Percentiles rank a stretch among this genome's conserved stretches.
Conservation (phyloP, 2,113 vertebrate species). For the Oncorhynchus gorbuscha region DNA sequence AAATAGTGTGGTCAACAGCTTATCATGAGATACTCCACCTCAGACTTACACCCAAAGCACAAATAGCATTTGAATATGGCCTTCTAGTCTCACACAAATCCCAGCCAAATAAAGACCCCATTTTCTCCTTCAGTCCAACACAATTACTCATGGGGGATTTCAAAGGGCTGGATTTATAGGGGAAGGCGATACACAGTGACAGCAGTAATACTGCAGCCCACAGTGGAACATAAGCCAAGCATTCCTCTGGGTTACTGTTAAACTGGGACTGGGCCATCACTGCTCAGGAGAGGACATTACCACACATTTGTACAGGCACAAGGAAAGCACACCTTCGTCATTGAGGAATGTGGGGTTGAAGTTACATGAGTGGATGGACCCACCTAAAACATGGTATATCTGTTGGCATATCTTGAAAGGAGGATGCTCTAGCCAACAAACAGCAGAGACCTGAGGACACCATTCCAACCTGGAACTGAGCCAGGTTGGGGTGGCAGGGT, state of each 20-base stretch:
- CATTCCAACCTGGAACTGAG: no score
- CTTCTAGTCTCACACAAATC: background rate
- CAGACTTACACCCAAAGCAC: no score
- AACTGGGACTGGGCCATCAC: background rate
- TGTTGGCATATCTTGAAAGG: background rate
- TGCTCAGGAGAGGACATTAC: background rate
- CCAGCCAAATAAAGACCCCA: background rate
- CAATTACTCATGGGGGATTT: slow-evolving; percentile 7
- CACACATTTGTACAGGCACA: background rate
- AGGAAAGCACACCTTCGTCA: background rate
- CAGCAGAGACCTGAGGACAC: no score
- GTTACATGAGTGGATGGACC: background rate
- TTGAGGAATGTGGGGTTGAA: background rate
- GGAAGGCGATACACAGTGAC: slow-evolving; percentile 3
- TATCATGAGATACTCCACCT: no score
- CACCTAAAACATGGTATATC: background rate
- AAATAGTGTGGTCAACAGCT: no score
- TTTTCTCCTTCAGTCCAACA: background rate
- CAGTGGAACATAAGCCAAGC: slow-evolving; percentile 1
- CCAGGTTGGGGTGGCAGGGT: no score
- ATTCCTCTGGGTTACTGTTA: background rate
- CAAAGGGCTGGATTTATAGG: background rate
- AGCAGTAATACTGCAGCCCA: background rate
- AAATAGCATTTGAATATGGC: background rate
- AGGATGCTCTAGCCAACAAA: no score